phyloP scores from a whole-genome alignment of 1,140 invertebrate genomes.

The Lasioglossum albipes region DNA sequence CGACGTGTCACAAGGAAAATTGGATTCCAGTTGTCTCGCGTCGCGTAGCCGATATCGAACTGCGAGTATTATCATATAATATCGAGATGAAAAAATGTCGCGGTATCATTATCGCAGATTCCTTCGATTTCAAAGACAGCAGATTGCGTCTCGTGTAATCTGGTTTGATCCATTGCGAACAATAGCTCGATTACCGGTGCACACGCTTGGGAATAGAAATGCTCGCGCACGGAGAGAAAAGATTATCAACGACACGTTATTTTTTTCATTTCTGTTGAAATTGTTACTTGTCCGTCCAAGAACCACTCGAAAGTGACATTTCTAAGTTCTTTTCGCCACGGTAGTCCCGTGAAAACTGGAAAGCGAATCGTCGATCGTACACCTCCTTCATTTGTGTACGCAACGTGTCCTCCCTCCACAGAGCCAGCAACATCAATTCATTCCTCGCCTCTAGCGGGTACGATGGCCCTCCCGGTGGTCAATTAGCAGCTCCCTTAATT shows the following conservation, averaged over 20 bases:
- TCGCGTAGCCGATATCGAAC: background rate
- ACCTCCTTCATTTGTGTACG: constrained; percentile 51
- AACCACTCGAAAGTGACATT: background rate
- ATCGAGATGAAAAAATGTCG: background rate
- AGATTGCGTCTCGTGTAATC: background rate
- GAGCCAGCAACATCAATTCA: constrained; percentile 17
- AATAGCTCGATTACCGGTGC: background rate
- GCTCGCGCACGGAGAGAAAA: too few species aligned
- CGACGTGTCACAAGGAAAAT: background rate
- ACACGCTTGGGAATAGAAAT: background rate
- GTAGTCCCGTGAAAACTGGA: constrained; percentile 69
- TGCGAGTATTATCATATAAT: background rate
- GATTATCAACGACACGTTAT: background rate
- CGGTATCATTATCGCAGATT: background rate
- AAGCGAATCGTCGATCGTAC: constrained; percentile 63
- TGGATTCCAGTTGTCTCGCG: constrained; percentile 3
- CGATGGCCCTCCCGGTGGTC: constrained; percentile 22
- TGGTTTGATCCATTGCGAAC: background rate
- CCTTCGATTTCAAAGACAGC: background rate
- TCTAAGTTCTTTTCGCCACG: constrained; percentile 42
- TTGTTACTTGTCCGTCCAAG: background rate
- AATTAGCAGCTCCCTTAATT: constrained; percentile 53
- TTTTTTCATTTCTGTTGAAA: too few species aligned
- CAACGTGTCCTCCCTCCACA: constrained; percentile 45
- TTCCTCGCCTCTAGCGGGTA: constrained; percentile 10